A percentile compares a stretch with the other conserved stretches of the same genome.
These are phyloP conservation scores for Acanthoscelides obtectus DNA, from an alignment of 2,888 invertebrate species.

Conservation along the genomic window DNA sequence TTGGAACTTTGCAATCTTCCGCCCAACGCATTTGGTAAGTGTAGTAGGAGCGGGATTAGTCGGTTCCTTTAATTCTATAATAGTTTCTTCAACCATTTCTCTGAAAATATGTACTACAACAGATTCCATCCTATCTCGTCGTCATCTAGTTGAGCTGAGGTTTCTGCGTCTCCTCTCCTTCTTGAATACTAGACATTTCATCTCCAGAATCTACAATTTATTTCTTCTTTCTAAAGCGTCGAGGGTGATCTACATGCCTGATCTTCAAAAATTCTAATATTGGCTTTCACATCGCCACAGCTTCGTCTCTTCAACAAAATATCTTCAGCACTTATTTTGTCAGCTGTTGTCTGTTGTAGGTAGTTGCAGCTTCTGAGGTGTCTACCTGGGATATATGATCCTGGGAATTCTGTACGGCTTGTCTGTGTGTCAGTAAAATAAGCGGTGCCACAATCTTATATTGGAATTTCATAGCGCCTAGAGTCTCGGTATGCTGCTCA, in stretches of 20 bases:
- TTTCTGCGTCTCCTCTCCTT: slow-evolving; percentile 45
- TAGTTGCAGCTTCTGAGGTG: slow-evolving; percentile 52
- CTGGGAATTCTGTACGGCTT: slow-evolving; percentile 50
- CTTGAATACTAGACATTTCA: slow-evolving; percentile 46
- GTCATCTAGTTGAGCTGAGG: slow-evolving; percentile 44
- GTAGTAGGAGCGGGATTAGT: slow-evolving; percentile 25
- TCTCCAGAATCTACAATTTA: slow-evolving; percentile 45
- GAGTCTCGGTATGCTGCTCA: slow-evolving; percentile 38
- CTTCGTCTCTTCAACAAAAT: slow-evolving; percentile 40
- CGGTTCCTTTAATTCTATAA: slow-evolving; percentile 12
- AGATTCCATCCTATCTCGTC: slow-evolving; percentile 35
- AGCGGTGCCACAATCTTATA: slow-evolving; percentile 41
- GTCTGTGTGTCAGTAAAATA: slow-evolving; percentile 50
- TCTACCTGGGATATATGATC: slow-evolving; percentile 48
- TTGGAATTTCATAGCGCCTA: slow-evolving; percentile 47
- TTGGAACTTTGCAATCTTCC: slow-evolving; percentile 50
- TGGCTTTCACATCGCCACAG: slow-evolving; percentile 55
- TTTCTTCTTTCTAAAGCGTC: slow-evolving; percentile 37
- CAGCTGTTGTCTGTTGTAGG: slow-evolving; percentile 48
- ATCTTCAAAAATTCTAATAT: slow-evolving; percentile 53
- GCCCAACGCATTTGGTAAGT: slow-evolving; percentile 44
- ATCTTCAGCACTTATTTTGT: slow-evolving; percentile 42
- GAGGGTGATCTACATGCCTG: slow-evolving; percentile 43
- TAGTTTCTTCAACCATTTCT: slow-evolving; percentile 23
- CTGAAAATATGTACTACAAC: slow-evolving; percentile 22